phyloP scores from a whole-genome alignment of 2,797 vertebrate genomes.

The Pseudomugil tenellus region DNA sequence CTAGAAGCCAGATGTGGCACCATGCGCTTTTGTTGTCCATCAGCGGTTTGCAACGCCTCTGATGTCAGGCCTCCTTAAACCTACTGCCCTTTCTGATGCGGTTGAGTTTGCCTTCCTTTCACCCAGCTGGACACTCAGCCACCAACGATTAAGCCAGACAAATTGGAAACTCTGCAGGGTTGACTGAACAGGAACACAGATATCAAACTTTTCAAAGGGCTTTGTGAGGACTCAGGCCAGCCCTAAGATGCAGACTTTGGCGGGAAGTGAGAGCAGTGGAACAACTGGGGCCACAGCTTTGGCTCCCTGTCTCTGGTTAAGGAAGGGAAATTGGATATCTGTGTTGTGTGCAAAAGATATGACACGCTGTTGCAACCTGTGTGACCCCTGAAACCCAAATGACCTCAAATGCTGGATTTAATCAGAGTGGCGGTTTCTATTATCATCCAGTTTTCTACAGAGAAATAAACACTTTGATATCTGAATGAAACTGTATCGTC shows the following conservation, averaged over 20 bases:
- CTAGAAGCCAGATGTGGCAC: conserved; percentile 77
- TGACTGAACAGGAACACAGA: conserved; percentile 23
- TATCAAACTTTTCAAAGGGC: conserved; percentile 24
- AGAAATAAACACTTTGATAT: background rate
- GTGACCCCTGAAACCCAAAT: conserved; percentile 45
- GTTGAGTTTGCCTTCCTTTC: conserved; percentile 58
- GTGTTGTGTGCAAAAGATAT: conserved; percentile 42
- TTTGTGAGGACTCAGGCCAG: conserved; percentile 6
- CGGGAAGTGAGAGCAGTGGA: conserved; percentile 25
- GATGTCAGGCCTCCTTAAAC: conserved; percentile 74
- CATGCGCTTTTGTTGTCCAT: conserved; percentile 78
- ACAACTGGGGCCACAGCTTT: conserved; percentile 37
- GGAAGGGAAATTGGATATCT: conserved; percentile 59
- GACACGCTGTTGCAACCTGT: conserved; percentile 9
- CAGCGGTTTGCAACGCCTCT: conserved; percentile 66
- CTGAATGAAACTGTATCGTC: background rate
- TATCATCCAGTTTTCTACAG: conserved; percentile 5
- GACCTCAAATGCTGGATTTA: conserved; percentile 26
- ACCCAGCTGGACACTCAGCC: conserved; percentile 59
- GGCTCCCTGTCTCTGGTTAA: conserved; percentile 42
- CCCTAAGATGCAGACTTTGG: conserved; percentile 30
- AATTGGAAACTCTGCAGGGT: conserved; percentile 51
- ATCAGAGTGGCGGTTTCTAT: conserved; percentile 11
- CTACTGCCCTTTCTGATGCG: conserved; percentile 71
- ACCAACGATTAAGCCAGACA: conserved; percentile 55